Percentiles rank a stretch among this genome's conserved stretches.
These are phyloP conservation scores for Sebastes steindachneri DNA, from an alignment of 2,797 vertebrate species.

Conservation along the genomic window DNA sequence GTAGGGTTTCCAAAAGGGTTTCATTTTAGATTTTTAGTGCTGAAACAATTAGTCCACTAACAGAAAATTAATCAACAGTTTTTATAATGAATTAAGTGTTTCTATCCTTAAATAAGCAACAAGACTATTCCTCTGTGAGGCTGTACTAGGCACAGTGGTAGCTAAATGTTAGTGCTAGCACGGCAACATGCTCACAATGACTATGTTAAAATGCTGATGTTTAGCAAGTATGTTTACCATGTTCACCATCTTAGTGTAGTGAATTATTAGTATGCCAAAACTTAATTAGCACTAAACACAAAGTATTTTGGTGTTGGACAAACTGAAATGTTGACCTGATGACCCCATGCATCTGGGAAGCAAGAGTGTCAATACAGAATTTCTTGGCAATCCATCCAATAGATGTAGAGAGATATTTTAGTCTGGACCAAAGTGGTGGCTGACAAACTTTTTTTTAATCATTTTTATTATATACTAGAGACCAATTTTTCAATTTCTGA, in stretches of 20 bases:
- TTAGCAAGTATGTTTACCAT: background rate
- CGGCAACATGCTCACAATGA: background rate
- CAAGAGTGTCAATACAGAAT: background rate
- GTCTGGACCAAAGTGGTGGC: background rate
- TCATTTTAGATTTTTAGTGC: background rate
- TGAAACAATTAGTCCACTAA: background rate
- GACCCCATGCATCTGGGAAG: background rate
- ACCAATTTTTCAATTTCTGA: background rate
- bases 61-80: too few species aligned
- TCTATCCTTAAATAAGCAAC: background rate
- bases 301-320: background rate
- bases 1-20: background rate
- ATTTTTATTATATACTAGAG: background rate
- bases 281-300: background rate
- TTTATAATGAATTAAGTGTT: background rate
- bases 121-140: background rate
- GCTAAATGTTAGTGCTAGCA: too few species aligned
- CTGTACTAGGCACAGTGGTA: background rate
- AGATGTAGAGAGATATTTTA: background rate
- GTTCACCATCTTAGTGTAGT: too few species aligned
- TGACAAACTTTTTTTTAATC: background rate
- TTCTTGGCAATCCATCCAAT: background rate
- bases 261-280: background rate
- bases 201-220: background rate
- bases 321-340: background rate